A percentile compares a stretch with the other conserved stretches of the same genome.
phyloP scores from a whole-genome alignment of 2,113 vertebrate species.

The Pteropus alecto region DNA sequence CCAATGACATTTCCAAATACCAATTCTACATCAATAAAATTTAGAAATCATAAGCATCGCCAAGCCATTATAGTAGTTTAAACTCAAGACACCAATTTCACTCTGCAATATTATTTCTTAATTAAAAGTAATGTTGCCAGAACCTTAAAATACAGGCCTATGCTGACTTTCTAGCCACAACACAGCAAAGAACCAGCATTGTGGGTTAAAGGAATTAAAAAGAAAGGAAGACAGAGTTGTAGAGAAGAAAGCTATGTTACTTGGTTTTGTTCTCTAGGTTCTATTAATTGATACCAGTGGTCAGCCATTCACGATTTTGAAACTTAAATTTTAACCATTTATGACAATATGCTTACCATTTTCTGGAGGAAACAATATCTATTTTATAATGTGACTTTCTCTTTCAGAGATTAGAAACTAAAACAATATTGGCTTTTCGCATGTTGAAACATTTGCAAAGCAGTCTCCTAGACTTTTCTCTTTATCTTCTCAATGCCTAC shows the following conservation, averaged over 20 bases:
- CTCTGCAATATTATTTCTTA: not conserved
- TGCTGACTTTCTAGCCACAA: not conserved
- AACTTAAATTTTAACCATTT: not conserved
- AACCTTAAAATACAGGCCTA: not conserved
- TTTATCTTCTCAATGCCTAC: not conserved
- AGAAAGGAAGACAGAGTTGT: not conserved
- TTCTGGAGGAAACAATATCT: not conserved
- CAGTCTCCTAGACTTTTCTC: not conserved
- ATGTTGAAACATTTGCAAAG: not conserved
- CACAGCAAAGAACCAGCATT: not conserved
- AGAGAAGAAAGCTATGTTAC: not conserved
- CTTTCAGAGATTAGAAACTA: not conserved
- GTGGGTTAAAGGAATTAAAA: not conserved
- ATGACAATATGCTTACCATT: not conserved
- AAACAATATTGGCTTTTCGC: not conserved
- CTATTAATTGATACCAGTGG: not conserved
- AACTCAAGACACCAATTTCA: constrained; percentile 6
- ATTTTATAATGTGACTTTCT: not conserved
- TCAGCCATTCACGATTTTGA: not conserved
- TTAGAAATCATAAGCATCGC: constrained; percentile 1
- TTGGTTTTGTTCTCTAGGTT: not conserved
- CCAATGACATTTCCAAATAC: not conserved
- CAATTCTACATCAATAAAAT: not conserved
- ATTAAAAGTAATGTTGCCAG: not conserved
- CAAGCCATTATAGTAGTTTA: not conserved